These are phyloP conservation scores for Cyanocitta stelleri DNA, from an alignment of 2,113 vertebrate genomes.

Conservation along the genomic window DNA sequence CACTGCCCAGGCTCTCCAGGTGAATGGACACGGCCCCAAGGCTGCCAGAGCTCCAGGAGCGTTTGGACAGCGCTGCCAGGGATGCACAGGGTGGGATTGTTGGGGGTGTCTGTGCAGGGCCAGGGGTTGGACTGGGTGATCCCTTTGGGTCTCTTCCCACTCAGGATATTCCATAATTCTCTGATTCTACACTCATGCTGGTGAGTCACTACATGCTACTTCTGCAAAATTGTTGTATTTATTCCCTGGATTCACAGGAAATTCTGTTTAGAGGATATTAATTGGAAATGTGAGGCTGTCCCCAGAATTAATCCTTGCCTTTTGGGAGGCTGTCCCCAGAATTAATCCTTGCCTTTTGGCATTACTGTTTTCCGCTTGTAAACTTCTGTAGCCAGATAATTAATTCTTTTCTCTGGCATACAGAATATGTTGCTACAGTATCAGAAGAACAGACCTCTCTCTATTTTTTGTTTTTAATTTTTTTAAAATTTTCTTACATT, in stretches of 20 bases:
- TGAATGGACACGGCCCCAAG: neutral
- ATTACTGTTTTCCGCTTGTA: neutral
- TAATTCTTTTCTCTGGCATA: neutral
- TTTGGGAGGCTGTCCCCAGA: neutral
- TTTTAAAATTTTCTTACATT: neutral
- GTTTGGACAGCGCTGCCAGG: accelerated
- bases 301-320: neutral
- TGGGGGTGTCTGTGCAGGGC: neutral
- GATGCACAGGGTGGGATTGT: neutral
- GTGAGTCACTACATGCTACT: neutral
- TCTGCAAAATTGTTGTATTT: neutral
- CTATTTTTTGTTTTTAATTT: neutral
- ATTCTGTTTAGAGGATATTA: neutral
- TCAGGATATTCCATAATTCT: neutral
- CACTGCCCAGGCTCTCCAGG: neutral
- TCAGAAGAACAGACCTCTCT: neutral
- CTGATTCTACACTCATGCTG: neutral
- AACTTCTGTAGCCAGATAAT: neutral
- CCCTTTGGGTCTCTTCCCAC: accelerated
- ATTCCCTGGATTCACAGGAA: neutral
- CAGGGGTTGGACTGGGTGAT: accelerated
- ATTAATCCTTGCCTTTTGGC: neutral
- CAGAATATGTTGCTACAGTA: neutral
- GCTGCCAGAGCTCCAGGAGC: neutral
- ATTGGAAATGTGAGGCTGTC: neutral